Evolutionary conservation across 2,888 invertebrate species (phyloP).

Genomic region (Ametastegia equiseti): DNA sequence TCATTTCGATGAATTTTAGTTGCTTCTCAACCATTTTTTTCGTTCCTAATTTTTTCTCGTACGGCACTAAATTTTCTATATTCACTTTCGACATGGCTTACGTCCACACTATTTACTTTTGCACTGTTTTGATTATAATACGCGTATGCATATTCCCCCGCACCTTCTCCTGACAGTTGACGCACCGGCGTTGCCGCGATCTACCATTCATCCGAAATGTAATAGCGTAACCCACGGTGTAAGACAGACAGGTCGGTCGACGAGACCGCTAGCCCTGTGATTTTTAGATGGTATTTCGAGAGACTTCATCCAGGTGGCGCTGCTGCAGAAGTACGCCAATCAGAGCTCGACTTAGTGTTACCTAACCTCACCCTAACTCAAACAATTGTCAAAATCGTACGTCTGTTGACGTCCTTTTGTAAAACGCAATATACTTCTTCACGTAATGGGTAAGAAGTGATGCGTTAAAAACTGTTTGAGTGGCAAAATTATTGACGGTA

Average conservation of each 20-base stretch:
- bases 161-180: no score
- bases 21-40: no score
- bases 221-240: no score
- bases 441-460: neutral
- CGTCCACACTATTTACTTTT: no score
- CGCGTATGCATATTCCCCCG: no score
- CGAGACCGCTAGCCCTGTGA: neutral
- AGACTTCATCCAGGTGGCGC: neutral
- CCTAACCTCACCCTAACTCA: neutral
- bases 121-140: no score
- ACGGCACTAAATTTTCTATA: no score
- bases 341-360: neutral
- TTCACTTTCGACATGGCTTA: no score
- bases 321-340: neutral
- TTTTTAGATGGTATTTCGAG: neutral
- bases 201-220: no score
- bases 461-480: neutral
- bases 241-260: neutral
- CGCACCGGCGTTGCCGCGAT: no score
- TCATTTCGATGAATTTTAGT: no score
- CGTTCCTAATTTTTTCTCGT: no score
- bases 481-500: neutral
- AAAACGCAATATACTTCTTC: neutral
- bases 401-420: neutral
- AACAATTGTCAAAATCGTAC: neutral